Evolutionary conservation across 2,888 invertebrate genomes (phyloP).

Genomic region (Neoaliturus tenellus): DNA sequence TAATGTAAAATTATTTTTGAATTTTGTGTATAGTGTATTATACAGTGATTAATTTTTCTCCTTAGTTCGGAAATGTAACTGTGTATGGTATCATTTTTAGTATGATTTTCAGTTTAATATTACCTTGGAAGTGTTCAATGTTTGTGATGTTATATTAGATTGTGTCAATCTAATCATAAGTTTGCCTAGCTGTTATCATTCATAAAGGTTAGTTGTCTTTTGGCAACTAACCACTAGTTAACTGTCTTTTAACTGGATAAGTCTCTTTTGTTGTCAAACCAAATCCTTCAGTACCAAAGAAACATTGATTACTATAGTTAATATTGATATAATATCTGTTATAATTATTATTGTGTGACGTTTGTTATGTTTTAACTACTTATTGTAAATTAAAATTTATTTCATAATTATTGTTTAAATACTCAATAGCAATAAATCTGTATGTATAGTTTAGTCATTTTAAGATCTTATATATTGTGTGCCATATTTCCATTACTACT

Average conservation of each 20-base stretch:
- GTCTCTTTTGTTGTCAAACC: neutral
- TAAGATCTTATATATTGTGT: slow-evolving; percentile 29
- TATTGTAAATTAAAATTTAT: neutral
- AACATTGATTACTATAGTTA: neutral
- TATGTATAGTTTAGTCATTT: neutral
- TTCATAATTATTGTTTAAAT: neutral
- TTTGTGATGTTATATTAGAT: neutral
- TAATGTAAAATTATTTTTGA: too few relatives aligned
- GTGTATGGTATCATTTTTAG: too few relatives aligned
- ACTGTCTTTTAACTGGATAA: neutral
- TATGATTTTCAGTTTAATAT: too few relatives aligned
- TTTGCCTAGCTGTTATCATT: neutral
- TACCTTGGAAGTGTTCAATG: neutral
- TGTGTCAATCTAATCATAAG: neutral
- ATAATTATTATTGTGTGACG: neutral
- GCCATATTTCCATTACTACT: slow-evolving; percentile 39
- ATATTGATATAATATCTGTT: neutral
- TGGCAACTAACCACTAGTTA: neutral
- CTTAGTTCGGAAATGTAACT: too few relatives aligned
- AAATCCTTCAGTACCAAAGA: slow-evolving; percentile 10
- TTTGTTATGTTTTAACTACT: slow-evolving; percentile 5
- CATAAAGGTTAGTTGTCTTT: neutral
- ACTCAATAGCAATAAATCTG: slow-evolving; percentile 11
- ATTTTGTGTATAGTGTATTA: slow-evolving; percentile 15
- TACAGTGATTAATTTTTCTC: too few relatives aligned